Percentiles rank a stretch among this genome's conserved stretches.
phyloP scores from a whole-genome alignment of 2,113 vertebrate species.

The Corythornis madagascariensis region DNA sequence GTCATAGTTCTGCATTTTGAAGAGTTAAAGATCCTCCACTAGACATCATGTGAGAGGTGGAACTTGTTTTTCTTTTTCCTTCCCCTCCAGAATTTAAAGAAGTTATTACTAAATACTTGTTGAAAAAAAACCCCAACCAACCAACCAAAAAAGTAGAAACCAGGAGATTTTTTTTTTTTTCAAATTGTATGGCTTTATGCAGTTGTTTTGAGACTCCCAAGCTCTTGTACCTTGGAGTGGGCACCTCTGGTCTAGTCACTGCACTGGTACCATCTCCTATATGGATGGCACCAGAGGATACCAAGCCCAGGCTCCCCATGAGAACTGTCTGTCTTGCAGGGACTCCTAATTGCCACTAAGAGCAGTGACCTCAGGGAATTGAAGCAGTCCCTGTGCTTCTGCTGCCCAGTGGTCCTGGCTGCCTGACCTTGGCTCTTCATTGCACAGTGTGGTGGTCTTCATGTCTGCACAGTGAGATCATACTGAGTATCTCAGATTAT shows the following conservation, averaged over 20 bases:
- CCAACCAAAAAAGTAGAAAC: background rate
- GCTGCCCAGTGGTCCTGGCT: background rate
- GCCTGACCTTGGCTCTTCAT: background rate
- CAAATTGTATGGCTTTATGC: background rate
- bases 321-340: background rate
- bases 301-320: background rate
- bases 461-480: background rate
- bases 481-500: background rate
- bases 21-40: background rate
- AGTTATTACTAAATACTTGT: background rate
- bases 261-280: background rate
- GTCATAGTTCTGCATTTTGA: fast-evolving
- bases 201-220: background rate
- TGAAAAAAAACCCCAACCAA: background rate
- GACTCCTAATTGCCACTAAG: background rate
- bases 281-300: background rate
- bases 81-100: background rate
- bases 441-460: background rate
- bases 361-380: background rate
- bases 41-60: background rate
- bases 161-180: background rate
- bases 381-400: background rate
- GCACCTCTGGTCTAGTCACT: background rate
- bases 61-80: background rate
- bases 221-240: background rate